A percentile compares a stretch with the other conserved stretches of the same genome.
Conservation (phyloP, 2,888 invertebrate species). For the Rhingia campestris region DNA sequence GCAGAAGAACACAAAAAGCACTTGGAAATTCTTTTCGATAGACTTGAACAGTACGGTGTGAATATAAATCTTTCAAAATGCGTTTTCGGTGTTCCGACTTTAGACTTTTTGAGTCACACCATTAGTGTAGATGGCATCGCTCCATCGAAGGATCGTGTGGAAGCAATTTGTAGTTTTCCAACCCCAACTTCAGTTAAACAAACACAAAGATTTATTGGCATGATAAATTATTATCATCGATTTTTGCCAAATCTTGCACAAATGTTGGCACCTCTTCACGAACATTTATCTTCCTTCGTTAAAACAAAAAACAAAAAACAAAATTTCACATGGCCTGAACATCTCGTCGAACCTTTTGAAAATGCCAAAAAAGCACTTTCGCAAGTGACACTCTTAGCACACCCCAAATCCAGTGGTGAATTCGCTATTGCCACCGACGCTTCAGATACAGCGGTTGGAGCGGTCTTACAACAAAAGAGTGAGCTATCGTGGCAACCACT, state of each 20-base stretch:
- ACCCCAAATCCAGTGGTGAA: conserved; percentile 4
- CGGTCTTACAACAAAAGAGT: conserved; percentile 73
- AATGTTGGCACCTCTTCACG: background rate
- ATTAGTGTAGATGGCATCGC: background rate
- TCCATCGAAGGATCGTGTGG: background rate
- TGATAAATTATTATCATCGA: background rate
- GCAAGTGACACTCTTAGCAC: conserved; percentile 31
- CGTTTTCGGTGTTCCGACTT: too few species aligned
- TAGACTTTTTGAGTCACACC: too few species aligned
- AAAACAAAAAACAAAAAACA: background rate
- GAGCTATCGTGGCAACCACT: conserved; percentile 73
- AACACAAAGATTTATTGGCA: conserved; percentile 3
- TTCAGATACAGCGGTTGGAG: conserved; percentile 75
- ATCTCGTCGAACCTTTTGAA: conserved; percentile 2
- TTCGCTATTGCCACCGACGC: conserved; percentile 56
- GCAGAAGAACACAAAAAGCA: too few species aligned
- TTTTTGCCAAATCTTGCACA: background rate
- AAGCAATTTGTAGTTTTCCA: background rate
- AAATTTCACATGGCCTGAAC: conserved; percentile 20
- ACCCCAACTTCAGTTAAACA: background rate
- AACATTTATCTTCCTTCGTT: background rate
- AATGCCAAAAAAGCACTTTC: conserved; percentile 15
- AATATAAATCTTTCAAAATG: too few species aligned
- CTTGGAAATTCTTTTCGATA: too few species aligned
- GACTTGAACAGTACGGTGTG: too few species aligned